Evolutionary conservation across 2,888 invertebrate genomes (phyloP), one percentile per base, ranked within the genome.

Genomic region (Sericinus montela): DNA sequence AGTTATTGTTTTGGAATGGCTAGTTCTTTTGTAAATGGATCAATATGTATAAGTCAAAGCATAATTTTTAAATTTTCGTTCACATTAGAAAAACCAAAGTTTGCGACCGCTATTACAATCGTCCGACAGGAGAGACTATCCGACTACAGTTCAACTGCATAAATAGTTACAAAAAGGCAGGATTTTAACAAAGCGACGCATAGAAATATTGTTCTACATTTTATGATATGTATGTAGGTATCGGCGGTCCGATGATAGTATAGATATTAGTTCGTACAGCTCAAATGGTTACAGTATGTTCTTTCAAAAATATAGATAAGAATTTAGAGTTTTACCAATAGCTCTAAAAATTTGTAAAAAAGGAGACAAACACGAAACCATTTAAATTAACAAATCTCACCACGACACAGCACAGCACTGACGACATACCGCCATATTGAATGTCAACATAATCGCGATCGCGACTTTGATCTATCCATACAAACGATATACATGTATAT

Each of bases 341-440:
- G 55, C 62, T 60, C 59, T 52, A 32, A 56, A 53, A 69, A 69
- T 66, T 61, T 57, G 55, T 51, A 51, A 58, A 65, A 52, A 67
- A 63, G 45, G n/a, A 75, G 74, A 71, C 66, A 60, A 63, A 65
- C 65, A 73, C 58, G 67, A 72, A 75, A 69, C 66, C 60, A 75
- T 65, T n/a, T 62, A 74, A 83, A 74, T 80, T 73, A 80, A 69
- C 75, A 85, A 89, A 91, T 94, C 95, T 94, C 93, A 95, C 95
- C 95, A 95, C 95, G 95, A 95, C 95, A 95, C 95, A 95, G 95
- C 95, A 95, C 93, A 94, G 94, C 95, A 95, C 95, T 94, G 94
- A 94, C 94, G 94, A 95, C 95, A 95, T 94, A 94, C 95, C 95
- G 95, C 95, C 95, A 95, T 95, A 94, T 95, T 95, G 94, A 93